Base-by-base conservation (phyloP, 2,888 invertebrate species). In the Scaptodrosophila latifasciaeformis region DNA sequence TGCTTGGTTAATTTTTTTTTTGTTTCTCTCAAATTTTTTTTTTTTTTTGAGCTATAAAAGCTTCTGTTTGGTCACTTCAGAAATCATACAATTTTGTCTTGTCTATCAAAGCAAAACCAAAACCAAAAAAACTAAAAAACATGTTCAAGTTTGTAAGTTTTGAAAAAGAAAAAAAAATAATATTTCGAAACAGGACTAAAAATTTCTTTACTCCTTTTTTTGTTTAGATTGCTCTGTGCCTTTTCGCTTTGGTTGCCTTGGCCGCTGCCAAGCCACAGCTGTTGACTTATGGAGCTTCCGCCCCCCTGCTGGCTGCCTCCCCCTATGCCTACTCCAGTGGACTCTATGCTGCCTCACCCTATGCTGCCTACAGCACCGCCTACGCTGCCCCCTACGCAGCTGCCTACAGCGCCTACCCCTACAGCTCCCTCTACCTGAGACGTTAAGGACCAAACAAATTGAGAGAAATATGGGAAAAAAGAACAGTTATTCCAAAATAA, bases 131-230 rank as follows among this genome's bases (percentile, higher is more conserved):
- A 57, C n/a, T n/a, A n/a, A n/a, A n/a, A n/a, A n/a, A n/a, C n/a
- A n/a, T n/a, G n/a, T n/a, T n/a, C n/a, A n/a, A 83, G 80, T 80
- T 81, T 69, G 84, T 84, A 72, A 83, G 84, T 83, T 49, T 9
- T 19, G 3, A 9, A 10, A 15, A 13, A 6, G 17, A 44, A 43
- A 10, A 27, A 24, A 12, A 6, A 27, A 44, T 3, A 17, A 17
- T 13, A 37, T 10, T 35, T 15, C 29, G 21, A 39, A 18, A 21
- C 19, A 12, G n/a, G 5, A 42, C 12, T 42, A 34, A 34, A n/a
- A 40, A 40, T n/a, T n/a, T n/a, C n/a, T n/a, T 2, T 2, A 12
- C 2, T 6, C 1, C 6, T 1, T 27, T 13, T 12, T 10, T 18
- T 13, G 19, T 5, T 6, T 37, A 76, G 81, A 69, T 81, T 65